A percentile compares a stretch with the other conserved stretches of the same genome.
Conservation (phyloP, 2,797 vertebrate species). For the Austrolebias charrua region DNA sequence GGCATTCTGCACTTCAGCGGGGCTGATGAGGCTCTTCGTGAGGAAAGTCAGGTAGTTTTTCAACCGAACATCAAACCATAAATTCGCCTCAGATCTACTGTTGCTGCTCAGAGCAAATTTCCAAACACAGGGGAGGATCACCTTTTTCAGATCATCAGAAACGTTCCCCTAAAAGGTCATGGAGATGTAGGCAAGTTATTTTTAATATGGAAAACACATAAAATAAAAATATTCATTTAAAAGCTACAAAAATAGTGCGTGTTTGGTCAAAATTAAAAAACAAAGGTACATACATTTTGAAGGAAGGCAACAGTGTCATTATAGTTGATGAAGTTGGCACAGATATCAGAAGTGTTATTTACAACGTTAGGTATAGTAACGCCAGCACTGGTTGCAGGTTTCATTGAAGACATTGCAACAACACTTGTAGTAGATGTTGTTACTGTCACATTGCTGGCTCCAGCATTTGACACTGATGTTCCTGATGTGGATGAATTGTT, state of each 20-base stretch:
- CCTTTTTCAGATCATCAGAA: constrained; percentile 50
- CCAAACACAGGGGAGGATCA: constrained; percentile 70
- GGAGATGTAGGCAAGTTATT: not conserved
- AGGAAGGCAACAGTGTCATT: constrained; percentile 60
- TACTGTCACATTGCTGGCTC: no score
- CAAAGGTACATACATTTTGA: constrained; percentile 48
- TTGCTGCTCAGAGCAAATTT: constrained; percentile 56
- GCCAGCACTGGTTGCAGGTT: no score
- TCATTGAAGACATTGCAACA: no score
- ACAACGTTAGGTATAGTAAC: not conserved
- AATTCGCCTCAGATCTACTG: constrained; percentile 42
- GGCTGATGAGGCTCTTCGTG: constrained; percentile 60
- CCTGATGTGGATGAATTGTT: no score
- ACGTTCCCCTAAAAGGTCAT: constrained; percentile 54
- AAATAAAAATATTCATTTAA: not conserved
- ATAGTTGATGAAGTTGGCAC: constrained; percentile 61
- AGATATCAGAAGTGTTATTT: constrained; percentile 44
- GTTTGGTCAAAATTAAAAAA: no score
- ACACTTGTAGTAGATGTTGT: no score
- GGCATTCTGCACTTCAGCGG: constrained; percentile 47
- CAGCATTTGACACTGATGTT: no score
- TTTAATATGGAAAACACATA: not conserved
- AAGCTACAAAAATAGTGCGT: not conserved
- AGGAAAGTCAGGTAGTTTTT: constrained; percentile 66
- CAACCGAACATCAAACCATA: constrained; percentile 62